Conservation (phyloP, 2,113 vertebrate genomes). For the Carollia perspicillata region DNA sequence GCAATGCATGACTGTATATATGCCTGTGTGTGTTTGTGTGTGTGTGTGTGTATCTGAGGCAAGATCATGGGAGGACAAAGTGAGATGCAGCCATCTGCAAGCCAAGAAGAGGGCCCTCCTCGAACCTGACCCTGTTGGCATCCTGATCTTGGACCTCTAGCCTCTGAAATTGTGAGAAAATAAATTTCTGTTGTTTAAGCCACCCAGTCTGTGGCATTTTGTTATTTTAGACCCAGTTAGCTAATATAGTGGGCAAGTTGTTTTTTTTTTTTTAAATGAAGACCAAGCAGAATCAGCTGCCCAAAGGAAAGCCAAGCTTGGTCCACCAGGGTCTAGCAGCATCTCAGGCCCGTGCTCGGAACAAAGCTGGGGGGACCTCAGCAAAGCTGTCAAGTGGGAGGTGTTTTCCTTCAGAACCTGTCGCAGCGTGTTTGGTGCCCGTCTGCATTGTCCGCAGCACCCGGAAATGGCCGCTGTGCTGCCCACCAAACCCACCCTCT, state of each 20-base stretch:
- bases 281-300: background rate
- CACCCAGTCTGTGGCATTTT: background rate
- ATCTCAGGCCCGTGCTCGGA: background rate
- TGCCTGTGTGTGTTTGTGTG: background rate
- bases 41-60: background rate
- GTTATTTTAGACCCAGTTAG: background rate
- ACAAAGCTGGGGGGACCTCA: background rate
- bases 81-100: background rate
- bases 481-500: background rate
- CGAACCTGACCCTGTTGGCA: background rate
- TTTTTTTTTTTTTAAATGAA: background rate
- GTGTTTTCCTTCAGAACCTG: background rate
- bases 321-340: background rate
- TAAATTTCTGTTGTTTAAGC: background rate
- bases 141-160: background rate
- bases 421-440: accelerated
- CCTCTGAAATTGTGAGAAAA: background rate
- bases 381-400: background rate
- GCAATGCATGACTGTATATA: background rate
- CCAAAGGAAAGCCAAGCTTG: background rate
- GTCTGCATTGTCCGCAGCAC: background rate
- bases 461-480: background rate
- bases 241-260: background rate
- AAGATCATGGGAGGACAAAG: background rate
- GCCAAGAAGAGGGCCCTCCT: background rate